Evolutionary conservation across 2,113 vertebrate genomes (phyloP).

Genomic region (Pseudopodoces humilis): DNA sequence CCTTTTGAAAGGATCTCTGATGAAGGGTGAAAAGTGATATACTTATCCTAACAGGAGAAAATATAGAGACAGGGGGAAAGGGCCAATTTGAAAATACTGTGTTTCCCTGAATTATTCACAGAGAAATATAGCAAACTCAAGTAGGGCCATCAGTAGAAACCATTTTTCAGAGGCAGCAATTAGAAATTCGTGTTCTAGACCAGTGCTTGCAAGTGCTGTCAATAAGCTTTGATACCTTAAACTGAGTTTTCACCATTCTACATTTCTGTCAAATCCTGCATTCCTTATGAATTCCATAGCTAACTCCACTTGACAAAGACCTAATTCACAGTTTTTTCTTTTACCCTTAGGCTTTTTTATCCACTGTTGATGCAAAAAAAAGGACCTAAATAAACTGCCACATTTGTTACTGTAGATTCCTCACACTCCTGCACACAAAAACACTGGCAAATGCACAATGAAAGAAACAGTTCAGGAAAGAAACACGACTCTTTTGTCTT

Average conservation of each 20-base stretch:
- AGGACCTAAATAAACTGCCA: background rate
- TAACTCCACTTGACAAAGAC: conserved; percentile 30
- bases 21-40: background rate
- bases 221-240: background rate
- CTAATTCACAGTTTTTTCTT: background rate
- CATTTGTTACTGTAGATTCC: background rate
- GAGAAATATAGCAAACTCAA: background rate
- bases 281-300: background rate
- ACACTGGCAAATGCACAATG: background rate
- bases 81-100: background rate
- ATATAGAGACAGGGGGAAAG: background rate
- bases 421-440: background rate
- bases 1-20: background rate
- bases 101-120: background rate
- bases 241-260: background rate
- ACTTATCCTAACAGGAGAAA: background rate
- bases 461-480: background rate
- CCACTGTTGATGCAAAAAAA: background rate
- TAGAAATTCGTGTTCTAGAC: background rate
- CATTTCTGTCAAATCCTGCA: background rate
- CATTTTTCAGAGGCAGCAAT: background rate
- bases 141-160: background rate
- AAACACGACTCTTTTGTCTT: background rate
- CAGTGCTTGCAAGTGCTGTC: background rate
- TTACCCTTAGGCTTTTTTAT: background rate